Conservation (phyloP, 2,888 invertebrate genomes). For the Agrochola circellaris region DNA sequence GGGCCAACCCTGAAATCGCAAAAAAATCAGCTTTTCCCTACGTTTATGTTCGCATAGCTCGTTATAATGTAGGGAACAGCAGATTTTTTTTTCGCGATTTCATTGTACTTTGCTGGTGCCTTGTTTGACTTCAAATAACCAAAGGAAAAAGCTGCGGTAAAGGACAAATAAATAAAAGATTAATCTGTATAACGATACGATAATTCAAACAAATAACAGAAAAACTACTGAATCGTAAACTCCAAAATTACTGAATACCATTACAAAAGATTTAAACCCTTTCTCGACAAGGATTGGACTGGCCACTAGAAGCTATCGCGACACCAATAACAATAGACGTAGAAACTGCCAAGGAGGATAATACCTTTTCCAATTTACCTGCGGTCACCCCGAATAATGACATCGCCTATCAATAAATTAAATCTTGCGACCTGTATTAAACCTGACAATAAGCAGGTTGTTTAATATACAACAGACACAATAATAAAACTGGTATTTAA, state of each 20-base stretch:
- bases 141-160: neutral
- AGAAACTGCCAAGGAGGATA: slow-evolving; percentile 45
- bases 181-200: neutral
- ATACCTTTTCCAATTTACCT: slow-evolving; percentile 69
- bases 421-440: slow-evolving; percentile 70
- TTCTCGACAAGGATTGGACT: slow-evolving; percentile 25
- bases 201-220: neutral
- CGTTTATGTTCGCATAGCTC: no score
- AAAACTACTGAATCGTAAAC: neutral
- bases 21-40: no score
- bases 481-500: slow-evolving; percentile 8
- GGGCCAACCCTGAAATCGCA: no score
- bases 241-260: neutral
- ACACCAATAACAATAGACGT: slow-evolving; percentile 39
- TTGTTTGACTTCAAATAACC: neutral
- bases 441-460: slow-evolving; percentile 62
- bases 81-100: no score
- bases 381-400: slow-evolving; percentile 62
- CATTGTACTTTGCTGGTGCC: neutral
- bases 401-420: slow-evolving; percentile 76
- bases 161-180: neutral
- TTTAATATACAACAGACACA: slow-evolving; percentile 8
- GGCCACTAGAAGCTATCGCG: slow-evolving; percentile 22
- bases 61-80: no score
- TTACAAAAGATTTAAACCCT: slow-evolving; percentile 10